Evolutionary conservation across 2,888 invertebrate species (phyloP).

Genomic region (Carcina quercana): DNA sequence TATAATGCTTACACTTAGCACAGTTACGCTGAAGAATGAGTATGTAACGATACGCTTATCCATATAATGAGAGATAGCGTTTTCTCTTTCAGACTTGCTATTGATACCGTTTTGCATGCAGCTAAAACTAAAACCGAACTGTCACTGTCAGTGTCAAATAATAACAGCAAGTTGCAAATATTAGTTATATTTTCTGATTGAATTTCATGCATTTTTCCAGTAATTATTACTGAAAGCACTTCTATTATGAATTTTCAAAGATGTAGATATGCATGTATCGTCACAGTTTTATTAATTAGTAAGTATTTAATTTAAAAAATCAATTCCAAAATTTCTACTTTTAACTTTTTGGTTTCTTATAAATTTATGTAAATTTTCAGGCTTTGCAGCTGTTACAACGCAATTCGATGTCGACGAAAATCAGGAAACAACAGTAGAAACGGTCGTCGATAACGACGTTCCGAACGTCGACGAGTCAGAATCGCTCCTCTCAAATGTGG

Average conservation of each 20-base stretch:
- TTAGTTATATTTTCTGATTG: neutral
- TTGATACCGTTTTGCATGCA: neutral
- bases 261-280: slow-evolving; percentile 1
- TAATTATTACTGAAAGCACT: slow-evolving; percentile 1
- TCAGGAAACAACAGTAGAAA: slow-evolving; percentile 25
- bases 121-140: neutral
- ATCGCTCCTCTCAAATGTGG: slow-evolving; percentile 58
- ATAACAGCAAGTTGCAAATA: neutral
- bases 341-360: no score
- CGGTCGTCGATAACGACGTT: slow-evolving; percentile 37
- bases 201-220: slow-evolving; percentile 1
- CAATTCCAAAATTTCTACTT: neutral
- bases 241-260: slow-evolving; percentile 3
- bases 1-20: no score
- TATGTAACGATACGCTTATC: no score
- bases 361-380: no score
- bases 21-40: no score
- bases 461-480: slow-evolving; percentile 64
- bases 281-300: slow-evolving; percentile 4
- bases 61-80: no score
- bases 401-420: slow-evolving; percentile 58
- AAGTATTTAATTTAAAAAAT: slow-evolving; percentile 2
- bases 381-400: slow-evolving; percentile 26
- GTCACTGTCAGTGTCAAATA: neutral
- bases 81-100: neutral